phyloP scores from a whole-genome alignment of 2,797 vertebrate species.

The Acanthurus lineatus region DNA sequence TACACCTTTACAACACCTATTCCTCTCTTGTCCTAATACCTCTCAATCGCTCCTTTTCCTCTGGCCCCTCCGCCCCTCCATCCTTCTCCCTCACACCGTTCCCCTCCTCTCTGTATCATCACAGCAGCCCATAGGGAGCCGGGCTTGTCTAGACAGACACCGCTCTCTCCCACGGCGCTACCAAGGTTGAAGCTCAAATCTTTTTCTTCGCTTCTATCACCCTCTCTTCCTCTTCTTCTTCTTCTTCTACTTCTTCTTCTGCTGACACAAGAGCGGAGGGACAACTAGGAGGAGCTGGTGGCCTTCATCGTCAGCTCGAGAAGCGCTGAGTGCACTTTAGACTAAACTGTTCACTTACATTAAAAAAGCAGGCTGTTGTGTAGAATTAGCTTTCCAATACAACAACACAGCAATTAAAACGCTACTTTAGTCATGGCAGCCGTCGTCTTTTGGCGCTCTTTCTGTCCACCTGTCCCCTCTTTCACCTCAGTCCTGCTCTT shows the following conservation, averaged over 20 bases:
- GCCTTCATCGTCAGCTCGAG: constrained; percentile 36
- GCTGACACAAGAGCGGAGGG: constrained; percentile 32
- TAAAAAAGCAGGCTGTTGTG: constrained; percentile 9
- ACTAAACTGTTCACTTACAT: constrained; percentile 35
- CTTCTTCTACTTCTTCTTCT: constrained; percentile 34
- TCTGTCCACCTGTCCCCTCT: not conserved
- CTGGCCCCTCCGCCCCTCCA: constrained; percentile 52
- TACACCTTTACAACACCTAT: constrained; percentile 76
- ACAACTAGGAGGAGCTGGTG: constrained; percentile 34
- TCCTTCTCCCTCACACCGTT: constrained; percentile 64
- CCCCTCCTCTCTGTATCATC: constrained; percentile 73
- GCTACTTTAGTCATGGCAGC: constrained; percentile 10
- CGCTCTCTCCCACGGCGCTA: constrained; percentile 71
- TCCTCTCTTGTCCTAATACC: constrained; percentile 71
- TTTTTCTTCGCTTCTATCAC: constrained; percentile 47
- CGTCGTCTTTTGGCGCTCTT: not conserved
- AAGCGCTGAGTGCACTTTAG: constrained; percentile 47
- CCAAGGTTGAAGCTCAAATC: constrained; percentile 77
- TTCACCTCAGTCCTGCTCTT: constrained; percentile 36
- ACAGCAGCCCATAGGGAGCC: constrained; percentile 71
- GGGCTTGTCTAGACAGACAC: constrained; percentile 77
- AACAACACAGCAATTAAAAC: constrained; percentile 25
- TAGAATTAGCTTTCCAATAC: not conserved
- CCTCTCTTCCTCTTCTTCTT: constrained; percentile 37
- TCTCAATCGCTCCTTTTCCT: constrained; percentile 68